Evolutionary conservation across 1,140 invertebrate species (phyloP).

Genomic region (Zaprionus inermis): DNA sequence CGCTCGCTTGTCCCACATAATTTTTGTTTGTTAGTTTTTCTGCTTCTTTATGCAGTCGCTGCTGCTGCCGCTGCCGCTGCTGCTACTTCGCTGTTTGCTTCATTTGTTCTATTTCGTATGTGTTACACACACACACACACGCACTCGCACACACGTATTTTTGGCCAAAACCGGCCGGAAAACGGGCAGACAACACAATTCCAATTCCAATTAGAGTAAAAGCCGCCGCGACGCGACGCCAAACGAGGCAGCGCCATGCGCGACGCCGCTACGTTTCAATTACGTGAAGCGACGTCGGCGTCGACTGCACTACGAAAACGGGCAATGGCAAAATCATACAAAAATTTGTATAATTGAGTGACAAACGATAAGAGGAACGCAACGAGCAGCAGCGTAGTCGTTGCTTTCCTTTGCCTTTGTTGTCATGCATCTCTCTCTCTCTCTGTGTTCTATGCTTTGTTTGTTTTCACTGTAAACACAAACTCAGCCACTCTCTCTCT

Average conservation of each 20-base stretch:
- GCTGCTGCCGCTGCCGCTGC: slow-evolving; percentile 12
- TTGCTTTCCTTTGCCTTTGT: slow-evolving; percentile 36
- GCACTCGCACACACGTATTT: slow-evolving; percentile 43
- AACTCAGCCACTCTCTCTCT: slow-evolving; percentile 13
- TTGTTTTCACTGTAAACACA: slow-evolving; percentile 51
- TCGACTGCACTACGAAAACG: slow-evolving; percentile 28
- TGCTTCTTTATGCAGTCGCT: slow-evolving; percentile 53
- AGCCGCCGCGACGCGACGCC: slow-evolving; percentile 27
- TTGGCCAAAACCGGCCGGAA: slow-evolving; percentile 74
- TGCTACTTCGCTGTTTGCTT: slow-evolving; percentile 41
- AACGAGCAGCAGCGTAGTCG: background rate
- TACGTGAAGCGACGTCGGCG: slow-evolving; percentile 54
- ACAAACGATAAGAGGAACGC: slow-evolving; percentile 70
- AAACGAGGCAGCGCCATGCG: no score
- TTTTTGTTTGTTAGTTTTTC: slow-evolving; percentile 80
- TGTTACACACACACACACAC: slow-evolving; percentile 19
- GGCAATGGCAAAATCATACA: slow-evolving; percentile 46
- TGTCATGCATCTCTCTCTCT: slow-evolving; percentile 1
- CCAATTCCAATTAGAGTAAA: slow-evolving; percentile 77
- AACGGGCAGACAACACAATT: slow-evolving; percentile 64
- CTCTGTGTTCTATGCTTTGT: slow-evolving; percentile 37
- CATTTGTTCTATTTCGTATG: slow-evolving; percentile 66
- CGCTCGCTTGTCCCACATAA: slow-evolving; percentile 71
- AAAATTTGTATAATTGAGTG: slow-evolving; percentile 67
- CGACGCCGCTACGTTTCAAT: slow-evolving; percentile 50